Conservation (phyloP, 2,797 vertebrate species). For the Capromys pilorides region DNA sequence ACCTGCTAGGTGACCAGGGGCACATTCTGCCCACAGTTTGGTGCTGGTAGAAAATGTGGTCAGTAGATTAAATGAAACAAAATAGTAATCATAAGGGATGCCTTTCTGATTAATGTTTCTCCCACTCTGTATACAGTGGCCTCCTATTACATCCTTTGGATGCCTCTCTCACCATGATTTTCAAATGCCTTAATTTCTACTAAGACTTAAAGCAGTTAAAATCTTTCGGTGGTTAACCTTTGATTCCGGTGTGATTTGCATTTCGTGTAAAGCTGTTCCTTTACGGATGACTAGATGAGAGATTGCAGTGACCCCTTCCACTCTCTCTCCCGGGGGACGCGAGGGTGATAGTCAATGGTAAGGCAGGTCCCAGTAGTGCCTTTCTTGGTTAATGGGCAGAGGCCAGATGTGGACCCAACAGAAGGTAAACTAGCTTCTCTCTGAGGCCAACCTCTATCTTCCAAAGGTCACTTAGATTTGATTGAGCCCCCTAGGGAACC, state of each 20-base stretch:
- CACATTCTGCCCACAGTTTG: neutral
- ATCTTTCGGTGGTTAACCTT: conserved; percentile 12
- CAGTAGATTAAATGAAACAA: neutral
- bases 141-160: conserved; percentile 26
- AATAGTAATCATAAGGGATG: neutral
- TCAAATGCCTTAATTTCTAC: conserved; percentile 7
- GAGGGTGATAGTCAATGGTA: neutral
- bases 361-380: neutral
- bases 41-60: conserved; percentile 24
- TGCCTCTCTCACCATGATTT: neutral
- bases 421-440: neutral
- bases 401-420: neutral
- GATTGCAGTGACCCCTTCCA: neutral
- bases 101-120: neutral
- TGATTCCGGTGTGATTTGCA: neutral
- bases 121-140: neutral
- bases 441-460: neutral
- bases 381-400: neutral
- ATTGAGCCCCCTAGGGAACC: neutral
- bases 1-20: neutral
- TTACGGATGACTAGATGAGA: neutral
- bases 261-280: neutral
- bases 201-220: conserved; percentile 30
- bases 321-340: neutral
- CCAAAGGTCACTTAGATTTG: neutral